Percentiles rank a stretch among this genome's conserved stretches.
Evolutionary conservation across 1,140 invertebrate genomes (phyloP).

Genomic region (Brachionus manjavacas): DNA sequence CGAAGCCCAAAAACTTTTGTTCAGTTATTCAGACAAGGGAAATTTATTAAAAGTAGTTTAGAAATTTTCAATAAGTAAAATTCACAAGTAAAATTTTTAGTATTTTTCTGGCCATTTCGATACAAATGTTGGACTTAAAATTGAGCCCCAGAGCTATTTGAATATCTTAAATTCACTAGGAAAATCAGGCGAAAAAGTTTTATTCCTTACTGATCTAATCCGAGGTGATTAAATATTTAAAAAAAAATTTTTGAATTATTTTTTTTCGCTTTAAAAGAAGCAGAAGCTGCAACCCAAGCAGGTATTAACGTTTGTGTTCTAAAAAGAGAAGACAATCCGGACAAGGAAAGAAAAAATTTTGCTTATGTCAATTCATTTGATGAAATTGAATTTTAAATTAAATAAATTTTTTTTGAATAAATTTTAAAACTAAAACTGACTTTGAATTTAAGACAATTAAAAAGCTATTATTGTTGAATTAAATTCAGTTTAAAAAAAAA

Average conservation of each 20-base stretch:
- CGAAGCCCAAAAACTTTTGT: conserved; percentile 80
- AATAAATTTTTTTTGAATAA: too few species aligned
- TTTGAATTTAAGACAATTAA: not conserved
- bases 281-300: conserved; percentile 11
- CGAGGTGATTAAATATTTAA: not conserved
- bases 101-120: conserved; percentile 78
- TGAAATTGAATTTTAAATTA: conserved; percentile 21
- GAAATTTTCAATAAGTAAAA: too few species aligned
- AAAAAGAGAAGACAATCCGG: conserved; percentile 15
- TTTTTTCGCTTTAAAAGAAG: not conserved
- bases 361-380: not conserved
- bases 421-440: not conserved
- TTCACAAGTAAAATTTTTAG: conserved; percentile 47
- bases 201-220: conserved; percentile 31
- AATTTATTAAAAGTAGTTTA: conserved; percentile 65
- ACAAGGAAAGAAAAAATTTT: conserved; percentile 10
- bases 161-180: not conserved
- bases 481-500: not conserved
- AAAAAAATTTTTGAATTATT: not conserved
- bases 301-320: conserved; percentile 5
- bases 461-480: not conserved
- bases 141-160: conserved; percentile 67
- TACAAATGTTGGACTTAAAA: conserved; percentile 74
- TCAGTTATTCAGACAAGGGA: conserved; percentile 70
- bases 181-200: conserved; percentile 5